Conservation (phyloP, 2,888 invertebrate genomes). For the Drosophila atroscutellata region DNA sequence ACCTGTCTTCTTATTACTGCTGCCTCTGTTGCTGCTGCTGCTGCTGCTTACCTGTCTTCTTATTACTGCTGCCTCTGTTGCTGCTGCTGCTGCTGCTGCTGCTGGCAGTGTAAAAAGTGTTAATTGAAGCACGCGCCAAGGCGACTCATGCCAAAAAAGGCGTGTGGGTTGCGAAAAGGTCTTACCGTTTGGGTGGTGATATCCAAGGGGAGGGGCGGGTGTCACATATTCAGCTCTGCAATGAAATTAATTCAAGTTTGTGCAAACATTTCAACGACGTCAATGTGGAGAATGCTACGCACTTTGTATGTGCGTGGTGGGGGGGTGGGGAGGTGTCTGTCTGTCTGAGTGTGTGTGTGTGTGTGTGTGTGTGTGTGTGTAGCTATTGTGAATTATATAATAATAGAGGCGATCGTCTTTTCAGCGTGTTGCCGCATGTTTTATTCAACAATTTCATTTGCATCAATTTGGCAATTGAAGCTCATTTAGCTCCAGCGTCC, state of each 20-base stretch:
- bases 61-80: neutral
- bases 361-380: neutral
- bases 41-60: neutral
- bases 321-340: slow-evolving; percentile 9
- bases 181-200: neutral
- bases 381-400: slow-evolving; percentile 62
- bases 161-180: neutral
- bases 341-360: neutral
- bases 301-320: slow-evolving; percentile 32
- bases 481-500: slow-evolving; percentile 62
- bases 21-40: neutral
- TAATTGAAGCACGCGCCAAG: slow-evolving; percentile 71
- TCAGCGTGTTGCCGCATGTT: slow-evolving; percentile 30
- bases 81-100: slow-evolving; percentile 15
- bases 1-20: neutral
- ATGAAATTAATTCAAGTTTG: slow-evolving; percentile 66
- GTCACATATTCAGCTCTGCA: slow-evolving; percentile 37
- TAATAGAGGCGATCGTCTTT: slow-evolving; percentile 32
- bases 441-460: slow-evolving; percentile 55
- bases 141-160: slow-evolving; percentile 17
- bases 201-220: neutral
- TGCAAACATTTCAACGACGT: slow-evolving; percentile 74
- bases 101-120: slow-evolving; percentile 52
- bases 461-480: slow-evolving; percentile 70
- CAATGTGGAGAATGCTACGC: slow-evolving; percentile 66